Conservation (phyloP, 2,797 vertebrate genomes). For the Danionella dracula region DNA sequence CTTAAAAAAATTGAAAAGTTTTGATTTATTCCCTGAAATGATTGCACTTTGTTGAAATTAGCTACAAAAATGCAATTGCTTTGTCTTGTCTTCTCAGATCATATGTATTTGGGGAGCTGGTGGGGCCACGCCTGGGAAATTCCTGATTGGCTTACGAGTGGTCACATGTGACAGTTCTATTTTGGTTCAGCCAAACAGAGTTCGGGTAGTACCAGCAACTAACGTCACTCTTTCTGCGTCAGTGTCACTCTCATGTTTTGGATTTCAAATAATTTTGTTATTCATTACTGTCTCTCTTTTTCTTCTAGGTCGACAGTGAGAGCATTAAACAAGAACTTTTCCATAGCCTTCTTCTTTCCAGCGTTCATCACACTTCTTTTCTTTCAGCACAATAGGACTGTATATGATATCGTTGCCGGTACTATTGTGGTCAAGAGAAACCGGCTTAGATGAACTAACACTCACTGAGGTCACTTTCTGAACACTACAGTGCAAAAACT, state of each 20-base stretch:
- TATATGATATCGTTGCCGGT: constrained; percentile 96
- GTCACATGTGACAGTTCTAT: constrained; percentile 92
- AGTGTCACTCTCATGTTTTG: constrained; percentile 57
- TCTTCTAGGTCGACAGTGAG: constrained; percentile 86
- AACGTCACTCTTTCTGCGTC: constrained; percentile 95
- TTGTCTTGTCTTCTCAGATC: too few species aligned
- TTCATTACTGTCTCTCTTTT: not conserved
- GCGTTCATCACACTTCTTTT: constrained; percentile 96
- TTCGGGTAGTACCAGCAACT: constrained; percentile 89
- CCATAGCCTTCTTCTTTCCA: constrained; percentile 97
- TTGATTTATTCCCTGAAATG: too few species aligned
- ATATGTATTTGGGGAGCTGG: constrained; percentile 97
- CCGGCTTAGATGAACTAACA: constrained; percentile 85
- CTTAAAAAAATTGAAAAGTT: too few species aligned
- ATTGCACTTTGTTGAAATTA: too few species aligned
- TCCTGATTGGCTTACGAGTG: constrained; percentile 89
- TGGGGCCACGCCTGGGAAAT: constrained; percentile 95
- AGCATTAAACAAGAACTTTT: constrained; percentile 99
- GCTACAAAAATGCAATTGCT: too few species aligned
- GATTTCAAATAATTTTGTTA: too few species aligned
- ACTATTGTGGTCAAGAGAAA: constrained; percentile 96
- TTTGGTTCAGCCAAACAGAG: constrained; percentile 87
- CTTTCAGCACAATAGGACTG: constrained; percentile 98
- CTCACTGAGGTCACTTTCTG: not conserved
- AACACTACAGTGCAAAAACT: not conserved